Evolutionary conservation across 2,797 vertebrate species (phyloP), one percentile per base, ranked within the genome.

Genomic region (Schizopygopsis pylzovi): DNA sequence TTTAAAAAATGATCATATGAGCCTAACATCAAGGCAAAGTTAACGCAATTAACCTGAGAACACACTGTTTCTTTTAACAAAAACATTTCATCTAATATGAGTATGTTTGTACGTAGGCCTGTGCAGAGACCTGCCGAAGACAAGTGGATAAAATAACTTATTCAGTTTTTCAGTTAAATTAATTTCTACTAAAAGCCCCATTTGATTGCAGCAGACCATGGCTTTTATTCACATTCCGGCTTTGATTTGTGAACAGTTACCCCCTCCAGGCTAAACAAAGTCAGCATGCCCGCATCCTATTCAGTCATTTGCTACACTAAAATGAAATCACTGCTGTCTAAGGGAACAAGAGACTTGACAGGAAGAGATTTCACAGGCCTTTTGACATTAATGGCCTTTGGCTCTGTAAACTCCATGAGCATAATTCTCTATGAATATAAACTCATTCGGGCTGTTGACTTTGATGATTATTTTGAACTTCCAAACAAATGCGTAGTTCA

Each of bases 261-360:
- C 37, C 65, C 54, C 76, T 82, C 73, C 15, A 85, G 79, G 83
- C 67, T 33, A 54, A 75, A 45, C 70, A 76, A 49, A 52, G 52
- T 77, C 72, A 63, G 41, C 49, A 63, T 54, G 65, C 22, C n/a
- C 28, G 65, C 56, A 77, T 37, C 61, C 20, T 16, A 43, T 39
- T 86, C 65, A 88, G 47, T 87, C 86, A 89, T 87, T 75, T 87
- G 71, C 56, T 73, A 73, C 20, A 84, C 41, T 47, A 43, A 83
- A 37, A 59, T 67, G 43, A 85, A 89, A 81, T 82, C 81, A 61
- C 72, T 79, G 49, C 77, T 79, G 47, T 87, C n/a, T 82, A 43
- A 84, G 45, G 20, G 22, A 41, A 78, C 33, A 47, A 82, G 75
- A 75, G 78, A 80, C n/a, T 65, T 86, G 65, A 59, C 72, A 79